Conservation (phyloP, 37 sponge, comb jelly and placozoan species). For the Crambe crambe region DNA sequence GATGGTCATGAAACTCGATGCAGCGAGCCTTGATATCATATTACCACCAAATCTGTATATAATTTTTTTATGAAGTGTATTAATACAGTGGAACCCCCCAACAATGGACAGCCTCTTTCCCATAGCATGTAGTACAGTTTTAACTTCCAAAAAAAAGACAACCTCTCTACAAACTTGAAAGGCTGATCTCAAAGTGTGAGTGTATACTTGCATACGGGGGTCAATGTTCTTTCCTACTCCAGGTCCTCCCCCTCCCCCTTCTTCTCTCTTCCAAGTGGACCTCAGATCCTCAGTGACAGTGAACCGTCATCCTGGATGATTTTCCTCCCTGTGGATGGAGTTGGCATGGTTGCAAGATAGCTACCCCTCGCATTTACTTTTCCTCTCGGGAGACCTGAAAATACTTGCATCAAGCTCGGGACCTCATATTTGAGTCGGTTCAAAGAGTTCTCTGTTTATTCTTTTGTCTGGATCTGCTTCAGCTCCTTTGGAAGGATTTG, state of each 20-base stretch:
- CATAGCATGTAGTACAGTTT: too few relatives aligned
- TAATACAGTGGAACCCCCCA: too few relatives aligned
- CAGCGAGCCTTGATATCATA: too few relatives aligned
- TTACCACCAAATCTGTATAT: too few relatives aligned
- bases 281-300: constrained; percentile 15
- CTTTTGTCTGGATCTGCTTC: neutral
- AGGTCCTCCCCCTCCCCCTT: neutral
- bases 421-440: neutral
- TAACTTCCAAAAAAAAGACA: too few relatives aligned
- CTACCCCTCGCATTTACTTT: neutral
- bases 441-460: neutral
- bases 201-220: too few relatives aligned
- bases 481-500: constrained; percentile 32
- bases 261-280: constrained; percentile 15
- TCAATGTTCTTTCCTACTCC: too few relatives aligned
- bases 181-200: too few relatives aligned
- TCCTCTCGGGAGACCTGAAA: neutral
- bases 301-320: constrained; percentile 21
- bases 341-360: neutral
- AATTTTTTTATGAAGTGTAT: too few relatives aligned
- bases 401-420: neutral
- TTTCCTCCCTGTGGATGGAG: neutral
- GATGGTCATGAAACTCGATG: neutral
- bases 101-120: too few relatives aligned
- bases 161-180: too few relatives aligned